phyloP scores from a whole-genome alignment of 2,888 invertebrate genomes.

The Lomographa bimaculata region DNA sequence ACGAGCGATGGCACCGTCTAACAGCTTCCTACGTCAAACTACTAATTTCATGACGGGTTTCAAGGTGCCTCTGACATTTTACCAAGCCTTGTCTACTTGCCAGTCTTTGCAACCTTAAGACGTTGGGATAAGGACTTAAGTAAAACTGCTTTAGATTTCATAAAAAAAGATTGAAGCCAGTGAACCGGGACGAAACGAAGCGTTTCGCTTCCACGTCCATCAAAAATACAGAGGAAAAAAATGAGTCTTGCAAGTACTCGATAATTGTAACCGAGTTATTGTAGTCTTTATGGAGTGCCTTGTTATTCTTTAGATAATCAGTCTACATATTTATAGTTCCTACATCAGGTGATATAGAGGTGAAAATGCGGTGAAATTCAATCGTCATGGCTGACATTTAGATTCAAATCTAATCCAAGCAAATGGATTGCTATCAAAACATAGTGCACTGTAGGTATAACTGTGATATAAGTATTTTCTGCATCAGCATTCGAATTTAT shows the following conservation, averaged over 20 bases:
- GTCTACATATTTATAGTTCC: too few relatives aligned
- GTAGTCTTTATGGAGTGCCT: neutral
- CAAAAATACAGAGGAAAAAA: conserved; percentile 8
- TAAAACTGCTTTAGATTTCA: conserved; percentile 1
- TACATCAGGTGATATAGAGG: too few relatives aligned
- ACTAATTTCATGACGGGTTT: conserved; percentile 33
- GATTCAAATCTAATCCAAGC: conserved; percentile 15
- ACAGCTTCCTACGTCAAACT: conserved; percentile 27
- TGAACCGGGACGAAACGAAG: conserved; percentile 18
- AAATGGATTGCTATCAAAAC: conserved; percentile 19
- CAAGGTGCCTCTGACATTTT: conserved; percentile 24
- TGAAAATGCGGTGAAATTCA: too few relatives aligned
- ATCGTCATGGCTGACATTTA: conserved; percentile 19
- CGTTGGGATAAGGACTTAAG: conserved; percentile 12
- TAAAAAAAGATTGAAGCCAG: conserved; percentile 15
- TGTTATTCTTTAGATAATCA: too few relatives aligned
- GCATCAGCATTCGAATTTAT: conserved; percentile 4
- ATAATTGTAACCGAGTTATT: neutral
- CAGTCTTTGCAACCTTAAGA: conserved; percentile 10
- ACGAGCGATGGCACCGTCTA: conserved; percentile 20
- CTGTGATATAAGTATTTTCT: conserved; percentile 11
- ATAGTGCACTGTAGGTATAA: too few relatives aligned
- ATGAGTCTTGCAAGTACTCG: too few relatives aligned
- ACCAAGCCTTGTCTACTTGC: conserved; percentile 3
- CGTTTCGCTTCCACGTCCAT: conserved; percentile 21